These are phyloP conservation scores for Latrodectus elegans DNA, from an alignment of 2,888 invertebrate species.

Conservation along the genomic window DNA sequence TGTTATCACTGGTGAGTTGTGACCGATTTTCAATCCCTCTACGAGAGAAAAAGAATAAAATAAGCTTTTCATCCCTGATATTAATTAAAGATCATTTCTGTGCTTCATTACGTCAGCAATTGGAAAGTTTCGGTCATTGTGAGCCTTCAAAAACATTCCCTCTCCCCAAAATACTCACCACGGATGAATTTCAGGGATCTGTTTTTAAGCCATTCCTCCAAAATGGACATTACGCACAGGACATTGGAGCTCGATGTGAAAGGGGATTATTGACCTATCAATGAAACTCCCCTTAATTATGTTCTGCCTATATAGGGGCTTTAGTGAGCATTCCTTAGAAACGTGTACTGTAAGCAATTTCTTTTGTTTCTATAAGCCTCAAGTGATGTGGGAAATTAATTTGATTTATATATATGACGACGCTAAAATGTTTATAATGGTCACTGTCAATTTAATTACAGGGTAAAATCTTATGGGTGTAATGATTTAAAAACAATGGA, in stretches of 20 bases:
- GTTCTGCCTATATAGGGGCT: too few species aligned
- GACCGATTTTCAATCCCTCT: constrained; percentile 12
- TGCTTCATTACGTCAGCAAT: constrained; percentile 35
- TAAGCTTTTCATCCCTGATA: constrained; percentile 24
- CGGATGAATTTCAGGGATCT: constrained; percentile 34
- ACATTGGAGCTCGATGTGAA: neutral
- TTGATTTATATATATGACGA: too few species aligned
- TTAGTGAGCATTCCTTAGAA: too few species aligned
- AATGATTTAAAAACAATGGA: too few species aligned
- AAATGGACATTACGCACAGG: constrained; percentile 21
- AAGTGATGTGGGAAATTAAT: too few species aligned
- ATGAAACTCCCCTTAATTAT: too few species aligned
- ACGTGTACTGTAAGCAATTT: too few species aligned
- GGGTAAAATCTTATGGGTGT: too few species aligned
- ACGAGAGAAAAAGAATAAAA: neutral
- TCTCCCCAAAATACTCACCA: constrained; percentile 9
- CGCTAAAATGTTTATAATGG: too few species aligned
- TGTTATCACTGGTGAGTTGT: neutral
- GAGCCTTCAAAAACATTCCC: neutral
- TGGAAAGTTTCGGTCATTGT: constrained; percentile 9
- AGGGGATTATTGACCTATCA: too few species aligned
- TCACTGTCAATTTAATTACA: too few species aligned
- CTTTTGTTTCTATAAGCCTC: too few species aligned
- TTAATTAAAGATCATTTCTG: constrained; percentile 49
- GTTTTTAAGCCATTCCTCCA: constrained; percentile 41